Percentiles rank a stretch among this genome's conserved stretches.
These are phyloP conservation scores for Lineus longissimus DNA, from an alignment of 1,140 invertebrate species.

Conservation along the genomic window DNA sequence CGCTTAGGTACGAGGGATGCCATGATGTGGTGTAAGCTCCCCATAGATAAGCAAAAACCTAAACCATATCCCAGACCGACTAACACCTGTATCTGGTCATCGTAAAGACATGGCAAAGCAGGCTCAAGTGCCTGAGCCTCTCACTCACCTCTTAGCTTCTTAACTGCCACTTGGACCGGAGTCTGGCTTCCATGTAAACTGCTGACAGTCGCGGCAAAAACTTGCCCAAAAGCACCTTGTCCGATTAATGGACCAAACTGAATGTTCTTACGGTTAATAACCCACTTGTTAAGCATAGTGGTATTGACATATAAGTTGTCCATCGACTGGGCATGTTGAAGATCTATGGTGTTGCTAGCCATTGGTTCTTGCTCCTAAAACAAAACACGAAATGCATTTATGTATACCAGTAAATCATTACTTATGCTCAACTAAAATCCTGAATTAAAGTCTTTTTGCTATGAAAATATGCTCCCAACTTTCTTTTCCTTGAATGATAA, in stretches of 20 bases:
- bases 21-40: too few relatives aligned
- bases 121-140: too few relatives aligned
- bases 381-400: background rate
- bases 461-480: background rate
- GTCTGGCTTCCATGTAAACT: slow-evolving; percentile 3
- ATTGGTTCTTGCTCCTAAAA: slow-evolving; percentile 1
- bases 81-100: too few relatives aligned
- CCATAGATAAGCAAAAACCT: too few relatives aligned
- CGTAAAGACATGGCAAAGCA: too few relatives aligned
- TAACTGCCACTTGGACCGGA: slow-evolving; percentile 22
- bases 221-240: slow-evolving; percentile 81
- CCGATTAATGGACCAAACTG: slow-evolving; percentile 84
- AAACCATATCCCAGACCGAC: too few relatives aligned
- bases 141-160: slow-evolving; percentile 22
- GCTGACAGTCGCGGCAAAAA: slow-evolving; percentile 22
- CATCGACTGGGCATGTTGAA: background rate
- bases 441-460: background rate
- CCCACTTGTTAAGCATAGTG: background rate
- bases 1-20: too few relatives aligned
- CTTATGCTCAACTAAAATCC: background rate
- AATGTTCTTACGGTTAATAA: slow-evolving; percentile 65
- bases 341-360: background rate
- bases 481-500: background rate
- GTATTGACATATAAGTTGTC: background rate
- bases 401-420: background rate